Evolutionary conservation across 1,140 invertebrate species (phyloP).

Genomic region (Nixonia krombeini): DNA sequence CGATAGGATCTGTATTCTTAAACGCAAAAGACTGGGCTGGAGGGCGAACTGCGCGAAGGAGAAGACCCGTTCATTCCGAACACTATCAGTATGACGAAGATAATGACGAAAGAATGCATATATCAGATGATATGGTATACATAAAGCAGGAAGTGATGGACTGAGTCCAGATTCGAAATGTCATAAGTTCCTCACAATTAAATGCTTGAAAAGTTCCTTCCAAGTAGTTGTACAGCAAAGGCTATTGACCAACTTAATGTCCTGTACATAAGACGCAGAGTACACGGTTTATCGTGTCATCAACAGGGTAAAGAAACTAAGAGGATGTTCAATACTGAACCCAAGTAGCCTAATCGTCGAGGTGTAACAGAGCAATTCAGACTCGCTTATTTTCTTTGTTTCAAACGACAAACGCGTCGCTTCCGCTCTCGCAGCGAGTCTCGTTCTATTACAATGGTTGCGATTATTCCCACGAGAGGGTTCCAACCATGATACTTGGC

Average conservation of each 20-base stretch:
- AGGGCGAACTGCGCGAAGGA: constrained; percentile 40
- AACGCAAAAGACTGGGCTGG: constrained; percentile 48
- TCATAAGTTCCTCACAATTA: no score
- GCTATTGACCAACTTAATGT: constrained; percentile 6
- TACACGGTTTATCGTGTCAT: constrained; percentile 32
- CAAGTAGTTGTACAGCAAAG: constrained; percentile 7
- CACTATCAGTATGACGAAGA: constrained; percentile 6
- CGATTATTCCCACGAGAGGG: constrained; percentile 43
- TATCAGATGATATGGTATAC: constrained; percentile 25
- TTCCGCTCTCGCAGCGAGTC: constrained; percentile 20
- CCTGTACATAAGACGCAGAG: constrained; percentile 17
- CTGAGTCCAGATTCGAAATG: no score
- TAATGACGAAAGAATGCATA: constrained; percentile 34
- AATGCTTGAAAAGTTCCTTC: no score
- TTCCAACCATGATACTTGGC: constrained; percentile 27
- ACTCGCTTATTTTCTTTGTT: constrained; percentile 24
- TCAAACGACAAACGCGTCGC: constrained; percentile 32
- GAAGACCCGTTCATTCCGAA: constrained; percentile 21
- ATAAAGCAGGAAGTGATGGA: constrained; percentile 39
- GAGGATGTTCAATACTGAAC: constrained; percentile 31
- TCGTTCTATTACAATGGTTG: constrained; percentile 25
- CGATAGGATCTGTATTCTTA: constrained; percentile 40
- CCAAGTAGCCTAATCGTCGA: constrained; percentile 31
- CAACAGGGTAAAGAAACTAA: neutral
- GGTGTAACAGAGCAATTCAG: constrained; percentile 29